Evolutionary conservation across 2,888 invertebrate species (phyloP), one percentile per base, ranked within the genome.

Genomic region (Ichneumoninae sp.): DNA sequence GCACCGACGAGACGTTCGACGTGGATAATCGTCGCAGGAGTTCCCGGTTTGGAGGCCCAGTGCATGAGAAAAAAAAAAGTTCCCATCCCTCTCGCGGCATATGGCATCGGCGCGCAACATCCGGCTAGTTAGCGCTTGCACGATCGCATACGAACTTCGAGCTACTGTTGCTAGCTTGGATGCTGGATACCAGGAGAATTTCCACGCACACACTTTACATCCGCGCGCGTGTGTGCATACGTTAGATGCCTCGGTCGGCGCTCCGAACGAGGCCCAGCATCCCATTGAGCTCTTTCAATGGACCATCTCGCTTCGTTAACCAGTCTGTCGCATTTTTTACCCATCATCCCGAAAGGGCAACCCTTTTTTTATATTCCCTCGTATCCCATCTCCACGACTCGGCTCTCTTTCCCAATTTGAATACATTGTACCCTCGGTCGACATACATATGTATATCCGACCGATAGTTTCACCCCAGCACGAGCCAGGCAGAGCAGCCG

Each of bases 301-400:
- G 92, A 93, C 93, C 92, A 93, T 92, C 93, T 90, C 93, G 93
- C 93, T 93, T 93, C 93, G 93, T 93, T 93, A 93, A 93, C 93
- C 93, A 93, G 93, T 92, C 93, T 93, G 93, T 93, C 93, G 93
- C 91, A 92, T 91, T 92, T 93, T 89, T 93, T 93, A 92, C 89
- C 92, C 92, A 92, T 92, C 93, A 91, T 91, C 89, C 91, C 90
- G 88, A 89, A 90, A 90, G 91, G 89, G 90, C 91, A 92, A 93
- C 93, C 93, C 93, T 92, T 92, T 91, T 88, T 75, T 75, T 77
- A 77, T 60, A 82, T 84, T 82, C 78, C 69, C 82, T 70, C 75
- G 47, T 60, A 76, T 83, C 70, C 50, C 16, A 30, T 30, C 76
- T 80, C 80, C 73, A 44, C 47, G 78, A 75, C 82, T 69, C 40